Evolutionary conservation across 1,140 invertebrate genomes (phyloP).

Genomic region (Lucilia sericata): DNA sequence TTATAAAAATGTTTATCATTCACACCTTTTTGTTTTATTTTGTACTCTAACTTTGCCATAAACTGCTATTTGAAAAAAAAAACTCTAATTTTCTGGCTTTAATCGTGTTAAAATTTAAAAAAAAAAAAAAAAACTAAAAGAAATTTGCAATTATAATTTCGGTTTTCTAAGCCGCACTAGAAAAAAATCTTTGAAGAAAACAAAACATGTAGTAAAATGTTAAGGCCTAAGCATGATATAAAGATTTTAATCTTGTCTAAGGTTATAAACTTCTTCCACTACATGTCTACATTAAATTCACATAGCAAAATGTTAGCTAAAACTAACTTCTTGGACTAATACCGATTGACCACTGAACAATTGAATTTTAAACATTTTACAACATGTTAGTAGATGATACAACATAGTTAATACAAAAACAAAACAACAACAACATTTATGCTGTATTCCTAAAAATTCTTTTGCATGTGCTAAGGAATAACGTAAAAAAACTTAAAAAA

Average conservation of each 20-base stretch:
- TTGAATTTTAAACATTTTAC: constrained; percentile 29
- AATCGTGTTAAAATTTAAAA: constrained; percentile 20
- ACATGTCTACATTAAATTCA: background rate
- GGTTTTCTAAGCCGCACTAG: background rate
- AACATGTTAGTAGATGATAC: background rate
- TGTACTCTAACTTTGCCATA: background rate
- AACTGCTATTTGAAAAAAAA: background rate
- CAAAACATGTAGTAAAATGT: constrained; percentile 12
- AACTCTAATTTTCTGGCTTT: constrained; percentile 27
- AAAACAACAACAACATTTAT: background rate
- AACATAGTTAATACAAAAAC: background rate
- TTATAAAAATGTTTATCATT: constrained; percentile 9
- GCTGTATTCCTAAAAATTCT: background rate
- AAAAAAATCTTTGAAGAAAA: too few relatives aligned
- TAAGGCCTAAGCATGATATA: constrained; percentile 4
- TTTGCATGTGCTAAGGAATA: constrained; percentile 9
- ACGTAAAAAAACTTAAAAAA: background rate
- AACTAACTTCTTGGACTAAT: background rate
- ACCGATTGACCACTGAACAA: constrained; percentile 26
- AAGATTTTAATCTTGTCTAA: constrained; percentile 29
- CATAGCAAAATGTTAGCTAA: background rate
- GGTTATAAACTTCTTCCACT: background rate
- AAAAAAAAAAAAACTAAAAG: background rate
- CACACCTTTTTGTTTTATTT: background rate
- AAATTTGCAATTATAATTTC: constrained; percentile 28